Evolutionary conservation across 2,113 vertebrate genomes (phyloP).

Genomic region (Colinus virginianus): DNA sequence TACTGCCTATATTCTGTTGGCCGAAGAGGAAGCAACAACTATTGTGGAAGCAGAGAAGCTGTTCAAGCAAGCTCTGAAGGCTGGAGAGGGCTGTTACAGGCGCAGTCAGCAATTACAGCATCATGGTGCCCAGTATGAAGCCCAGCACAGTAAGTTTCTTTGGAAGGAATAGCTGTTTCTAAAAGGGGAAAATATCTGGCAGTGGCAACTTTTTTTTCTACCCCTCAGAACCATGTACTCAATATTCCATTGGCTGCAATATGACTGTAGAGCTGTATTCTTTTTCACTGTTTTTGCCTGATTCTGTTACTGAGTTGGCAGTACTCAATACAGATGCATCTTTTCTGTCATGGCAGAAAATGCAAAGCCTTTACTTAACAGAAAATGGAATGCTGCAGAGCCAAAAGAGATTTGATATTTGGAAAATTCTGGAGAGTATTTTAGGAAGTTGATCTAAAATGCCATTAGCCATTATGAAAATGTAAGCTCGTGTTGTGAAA

Average conservation of each 20-base stretch:
- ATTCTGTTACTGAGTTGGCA: neutral
- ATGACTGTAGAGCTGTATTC: neutral
- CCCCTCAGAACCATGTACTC: neutral
- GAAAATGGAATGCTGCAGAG: neutral
- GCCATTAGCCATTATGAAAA: neutral
- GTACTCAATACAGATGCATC: neutral
- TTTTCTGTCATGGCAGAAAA: neutral
- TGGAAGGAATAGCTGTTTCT: neutral
- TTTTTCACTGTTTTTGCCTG: neutral
- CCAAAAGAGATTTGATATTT: neutral
- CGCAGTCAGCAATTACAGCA: conserved; percentile 96
- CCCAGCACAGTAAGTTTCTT: conserved; percentile 91
- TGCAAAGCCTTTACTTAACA: neutral
- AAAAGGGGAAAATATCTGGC: neutral
- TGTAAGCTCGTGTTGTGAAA: neutral
- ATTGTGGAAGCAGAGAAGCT: conserved; percentile 97
- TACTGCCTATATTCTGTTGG: conserved; percentile 95
- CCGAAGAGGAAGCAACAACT: conserved; percentile 97
- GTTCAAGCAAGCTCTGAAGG: conserved; percentile 95
- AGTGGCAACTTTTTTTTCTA: fast-evolving
- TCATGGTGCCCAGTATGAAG: conserved; percentile 95
- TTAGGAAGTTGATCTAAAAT: neutral
- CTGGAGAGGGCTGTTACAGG: conserved; percentile 94
- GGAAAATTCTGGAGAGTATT: neutral
- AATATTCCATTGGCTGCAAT: neutral